These are phyloP conservation scores for Sminthurides aquaticus DNA, from an alignment of 2,888 invertebrate genomes.

Conservation along the genomic window DNA sequence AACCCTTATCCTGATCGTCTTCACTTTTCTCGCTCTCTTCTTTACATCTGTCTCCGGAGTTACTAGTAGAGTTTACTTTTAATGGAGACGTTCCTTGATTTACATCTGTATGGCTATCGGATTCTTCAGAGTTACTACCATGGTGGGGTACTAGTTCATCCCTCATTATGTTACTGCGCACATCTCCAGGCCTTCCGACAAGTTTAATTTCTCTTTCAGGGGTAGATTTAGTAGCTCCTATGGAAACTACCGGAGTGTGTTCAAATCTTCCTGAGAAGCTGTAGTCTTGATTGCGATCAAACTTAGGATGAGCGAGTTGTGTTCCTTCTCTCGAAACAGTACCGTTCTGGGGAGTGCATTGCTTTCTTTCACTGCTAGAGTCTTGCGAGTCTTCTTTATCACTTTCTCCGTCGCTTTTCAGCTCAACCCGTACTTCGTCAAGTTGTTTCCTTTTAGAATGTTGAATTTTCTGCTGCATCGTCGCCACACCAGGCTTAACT, in stretches of 20 bases:
- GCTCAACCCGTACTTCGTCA: constrained; percentile 19
- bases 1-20: background rate
- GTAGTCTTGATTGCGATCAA: background rate
- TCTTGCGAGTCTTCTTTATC: constrained; percentile 11
- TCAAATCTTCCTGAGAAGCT: background rate
- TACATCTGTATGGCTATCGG: background rate
- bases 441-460: constrained; percentile 17
- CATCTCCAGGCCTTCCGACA: background rate
- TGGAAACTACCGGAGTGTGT: background rate
- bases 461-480: background rate
- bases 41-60: background rate
- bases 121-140: too few relatives aligned
- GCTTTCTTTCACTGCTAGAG: background rate
- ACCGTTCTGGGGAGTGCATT: background rate
- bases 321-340: background rate
- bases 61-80: background rate
- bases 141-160: too few relatives aligned
- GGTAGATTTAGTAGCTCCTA: background rate
- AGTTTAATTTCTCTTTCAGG: background rate
- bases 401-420: constrained; percentile 16
- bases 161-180: background rate
- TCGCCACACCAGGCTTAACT: background rate
- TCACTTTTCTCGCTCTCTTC: background rate
- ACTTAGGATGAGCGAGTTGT: background rate
- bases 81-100: background rate